Evolutionary conservation across 1,140 invertebrate species (phyloP).

Genomic region (Limonius californicus): DNA sequence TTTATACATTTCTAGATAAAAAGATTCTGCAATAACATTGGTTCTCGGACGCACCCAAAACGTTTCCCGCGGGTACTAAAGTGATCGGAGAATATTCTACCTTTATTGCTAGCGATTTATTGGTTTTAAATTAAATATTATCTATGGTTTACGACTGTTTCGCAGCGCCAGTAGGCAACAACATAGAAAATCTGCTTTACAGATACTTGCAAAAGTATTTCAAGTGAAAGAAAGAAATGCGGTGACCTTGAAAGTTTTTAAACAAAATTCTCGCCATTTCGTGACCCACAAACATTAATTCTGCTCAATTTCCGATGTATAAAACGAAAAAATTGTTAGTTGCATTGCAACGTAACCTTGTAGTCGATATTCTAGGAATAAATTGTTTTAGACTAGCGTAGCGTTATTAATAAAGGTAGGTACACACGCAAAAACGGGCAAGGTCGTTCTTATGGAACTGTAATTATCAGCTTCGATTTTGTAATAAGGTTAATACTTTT

Average conservation of each 20-base stretch:
- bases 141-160: too few species aligned
- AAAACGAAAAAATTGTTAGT: conserved; percentile 3
- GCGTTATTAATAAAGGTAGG: background rate
- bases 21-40: background rate
- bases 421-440: background rate
- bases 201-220: background rate
- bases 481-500: background rate
- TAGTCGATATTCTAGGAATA: background rate
- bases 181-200: background rate
- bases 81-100: background rate
- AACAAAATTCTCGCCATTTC: background rate
- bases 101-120: background rate
- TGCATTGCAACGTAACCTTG: background rate
- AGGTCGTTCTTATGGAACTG: conserved; percentile 4
- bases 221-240: conserved; percentile 9
- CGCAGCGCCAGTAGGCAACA: too few species aligned
- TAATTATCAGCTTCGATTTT: background rate
- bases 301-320: background rate
- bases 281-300: conserved; percentile 6
- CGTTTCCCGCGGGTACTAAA: background rate
- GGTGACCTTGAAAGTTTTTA: conserved; percentile 11
- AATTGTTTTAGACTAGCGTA: background rate
- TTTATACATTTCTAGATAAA: too few species aligned
- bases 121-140: background rate
- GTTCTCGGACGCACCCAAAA: too few species aligned